Evolutionary conservation across 2,797 vertebrate species (phyloP).

Genomic region (Sciurus vulgaris): DNA sequence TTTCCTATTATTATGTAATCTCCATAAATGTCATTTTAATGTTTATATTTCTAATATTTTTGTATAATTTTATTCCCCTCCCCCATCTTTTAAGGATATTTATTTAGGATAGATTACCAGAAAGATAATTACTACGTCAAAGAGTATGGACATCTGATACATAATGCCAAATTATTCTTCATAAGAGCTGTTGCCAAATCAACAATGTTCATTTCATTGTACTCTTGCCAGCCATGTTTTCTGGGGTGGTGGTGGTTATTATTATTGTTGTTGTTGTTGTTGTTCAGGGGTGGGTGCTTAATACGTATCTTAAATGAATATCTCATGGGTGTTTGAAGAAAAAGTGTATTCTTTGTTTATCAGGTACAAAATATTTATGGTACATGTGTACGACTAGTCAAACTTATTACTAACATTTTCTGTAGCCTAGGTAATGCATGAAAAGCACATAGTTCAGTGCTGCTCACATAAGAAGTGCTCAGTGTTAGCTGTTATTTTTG

Average conservation of each 20-base stretch:
- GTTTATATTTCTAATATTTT: constrained; percentile 26
- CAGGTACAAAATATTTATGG: constrained; percentile 45
- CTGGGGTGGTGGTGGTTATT: too few relatives aligned
- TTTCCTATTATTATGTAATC: neutral
- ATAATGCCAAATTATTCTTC: constrained; percentile 47
- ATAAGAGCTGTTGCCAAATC: constrained; percentile 60
- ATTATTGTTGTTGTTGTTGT: neutral
- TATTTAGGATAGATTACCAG: constrained; percentile 37
- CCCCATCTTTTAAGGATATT: neutral
- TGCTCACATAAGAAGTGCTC: constrained; percentile 6
- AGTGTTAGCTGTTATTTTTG: constrained; percentile 13
- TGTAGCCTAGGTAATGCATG: constrained; percentile 76
- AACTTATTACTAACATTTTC: constrained; percentile 31
- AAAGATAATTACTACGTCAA: constrained; percentile 40
- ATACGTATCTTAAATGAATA: constrained; percentile 44
- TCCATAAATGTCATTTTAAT: neutral
- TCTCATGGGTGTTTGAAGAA: constrained; percentile 43
- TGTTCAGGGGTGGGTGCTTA: constrained; percentile 22
- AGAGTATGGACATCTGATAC: constrained; percentile 11
- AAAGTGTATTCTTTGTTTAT: constrained; percentile 56
- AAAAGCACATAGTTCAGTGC: constrained; percentile 32
- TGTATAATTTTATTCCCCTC: neutral
- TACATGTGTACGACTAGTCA: constrained; percentile 38
- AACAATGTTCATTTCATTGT: constrained; percentile 8
- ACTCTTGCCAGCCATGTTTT: neutral